Evolutionary conservation across 2,888 invertebrate genomes (phyloP).

Genomic region (Fragum fragum): DNA sequence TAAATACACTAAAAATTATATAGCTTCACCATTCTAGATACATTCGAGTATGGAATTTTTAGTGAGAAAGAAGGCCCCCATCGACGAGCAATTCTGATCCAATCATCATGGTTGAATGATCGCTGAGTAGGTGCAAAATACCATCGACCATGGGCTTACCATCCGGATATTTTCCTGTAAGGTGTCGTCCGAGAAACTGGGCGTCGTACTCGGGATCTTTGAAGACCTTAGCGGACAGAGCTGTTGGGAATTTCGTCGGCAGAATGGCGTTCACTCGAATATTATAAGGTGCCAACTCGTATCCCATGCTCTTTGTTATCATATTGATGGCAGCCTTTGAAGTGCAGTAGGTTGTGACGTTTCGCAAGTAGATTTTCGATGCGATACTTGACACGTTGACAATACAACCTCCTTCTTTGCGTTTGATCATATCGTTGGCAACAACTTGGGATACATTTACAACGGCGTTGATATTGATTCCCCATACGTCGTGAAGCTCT

Average conservation of each 20-base stretch:
- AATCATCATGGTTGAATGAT: not conserved
- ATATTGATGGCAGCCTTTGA: not conserved
- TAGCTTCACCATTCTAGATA: no score
- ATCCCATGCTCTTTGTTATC: constrained; percentile 7
- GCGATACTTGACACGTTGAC: constrained; percentile 16
- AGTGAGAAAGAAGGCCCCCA: not conserved
- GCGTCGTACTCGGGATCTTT: not conserved
- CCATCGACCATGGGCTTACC: not conserved
- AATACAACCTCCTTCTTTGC: constrained; percentile 12
- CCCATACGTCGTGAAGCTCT: not conserved
- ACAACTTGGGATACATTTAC: constrained; percentile 23
- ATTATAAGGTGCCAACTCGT: constrained; percentile 10
- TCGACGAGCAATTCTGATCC: not conserved
- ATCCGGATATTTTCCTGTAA: not conserved
- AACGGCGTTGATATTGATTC: not conserved
- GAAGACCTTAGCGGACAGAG: not conserved
- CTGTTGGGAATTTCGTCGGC: not conserved
- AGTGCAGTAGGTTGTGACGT: not conserved
- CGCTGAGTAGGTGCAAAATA: not conserved
- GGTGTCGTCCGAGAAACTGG: not conserved
- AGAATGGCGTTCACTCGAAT: constrained; percentile 12
- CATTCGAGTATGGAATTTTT: no score
- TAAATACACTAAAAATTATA: no score
- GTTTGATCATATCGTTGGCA: constrained; percentile 4
- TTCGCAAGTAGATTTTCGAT: not conserved